Conservation (phyloP, 2,888 invertebrate genomes). For the Aleiodes leptofemur region DNA sequence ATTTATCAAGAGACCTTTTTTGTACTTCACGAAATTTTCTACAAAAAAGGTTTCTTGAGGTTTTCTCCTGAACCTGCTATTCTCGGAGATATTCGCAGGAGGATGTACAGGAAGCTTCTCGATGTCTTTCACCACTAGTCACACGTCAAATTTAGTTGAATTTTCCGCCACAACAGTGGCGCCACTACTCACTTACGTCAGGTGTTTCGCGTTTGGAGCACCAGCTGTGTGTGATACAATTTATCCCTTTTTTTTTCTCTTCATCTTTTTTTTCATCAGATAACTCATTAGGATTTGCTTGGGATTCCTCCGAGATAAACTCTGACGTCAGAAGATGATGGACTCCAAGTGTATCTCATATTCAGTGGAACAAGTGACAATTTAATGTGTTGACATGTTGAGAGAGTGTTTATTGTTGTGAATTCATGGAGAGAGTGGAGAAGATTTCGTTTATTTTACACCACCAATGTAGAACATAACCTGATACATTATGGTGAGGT, state of each 20-base stretch:
- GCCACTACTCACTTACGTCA: not conserved
- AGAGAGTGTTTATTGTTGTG: not conserved
- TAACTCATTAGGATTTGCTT: slow-evolving; percentile 6
- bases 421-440: not conserved
- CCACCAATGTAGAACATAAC: too few relatives aligned
- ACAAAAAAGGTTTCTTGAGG: too few relatives aligned
- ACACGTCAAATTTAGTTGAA: not conserved
- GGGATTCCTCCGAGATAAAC: slow-evolving; percentile 18
- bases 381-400: not conserved
- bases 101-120: not conserved
- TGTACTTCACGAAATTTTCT: too few relatives aligned
- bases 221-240: slow-evolving; percentile 28
- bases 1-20: too few relatives aligned
- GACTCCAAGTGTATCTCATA: not conserved
- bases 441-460: not conserved
- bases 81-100: too few relatives aligned
- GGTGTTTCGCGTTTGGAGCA: slow-evolving; percentile 14
- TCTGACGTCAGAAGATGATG: slow-evolving; percentile 28
- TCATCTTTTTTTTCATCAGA: not conserved
- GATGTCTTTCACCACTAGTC: not conserved
- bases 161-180: not conserved
- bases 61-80: too few relatives aligned
- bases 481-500: too few relatives aligned
- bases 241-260: not conserved
- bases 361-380: not conserved